Evolutionary conservation across 2,113 vertebrate genomes (phyloP).

Genomic region (Leucopsar rothschildi): DNA sequence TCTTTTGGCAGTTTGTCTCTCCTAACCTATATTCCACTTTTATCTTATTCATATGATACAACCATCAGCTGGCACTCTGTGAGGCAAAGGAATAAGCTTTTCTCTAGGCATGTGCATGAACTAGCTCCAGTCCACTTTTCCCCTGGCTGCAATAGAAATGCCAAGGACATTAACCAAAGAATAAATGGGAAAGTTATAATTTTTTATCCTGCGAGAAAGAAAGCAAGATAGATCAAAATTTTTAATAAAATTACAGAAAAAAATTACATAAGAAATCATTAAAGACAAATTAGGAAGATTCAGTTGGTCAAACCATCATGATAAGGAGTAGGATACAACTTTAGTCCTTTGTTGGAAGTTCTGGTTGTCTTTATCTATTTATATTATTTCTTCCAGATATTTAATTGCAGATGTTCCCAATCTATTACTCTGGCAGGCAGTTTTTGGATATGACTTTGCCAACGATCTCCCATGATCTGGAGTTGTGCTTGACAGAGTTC

Average conservation of each 20-base stretch:
- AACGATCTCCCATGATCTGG: neutral
- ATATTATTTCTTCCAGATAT: neutral
- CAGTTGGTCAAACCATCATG: neutral
- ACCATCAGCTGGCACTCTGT: neutral
- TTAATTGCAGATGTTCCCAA: neutral
- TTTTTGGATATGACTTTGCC: neutral
- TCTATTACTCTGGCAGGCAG: neutral
- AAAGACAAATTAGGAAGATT: neutral
- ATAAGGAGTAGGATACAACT: neutral
- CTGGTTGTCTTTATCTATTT: neutral
- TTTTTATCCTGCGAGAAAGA: neutral
- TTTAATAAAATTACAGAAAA: neutral
- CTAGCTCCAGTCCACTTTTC: neutral
- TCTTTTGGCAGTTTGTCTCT: neutral
- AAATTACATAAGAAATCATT: neutral
- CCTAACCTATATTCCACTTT: neutral
- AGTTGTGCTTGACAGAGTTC: neutral
- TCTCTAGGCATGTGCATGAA: neutral
- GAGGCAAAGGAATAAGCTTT: neutral
- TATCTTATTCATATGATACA: neutral
- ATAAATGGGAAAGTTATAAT: neutral
- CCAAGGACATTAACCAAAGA: neutral
- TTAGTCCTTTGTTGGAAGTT: neutral
- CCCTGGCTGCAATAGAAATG: neutral
- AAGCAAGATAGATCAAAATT: neutral